Percentiles rank a stretch among this genome's conserved stretches.
These are phyloP conservation scores for Leptodactylus fallax DNA, from an alignment of 2,797 vertebrate species.

Conservation along the genomic window DNA sequence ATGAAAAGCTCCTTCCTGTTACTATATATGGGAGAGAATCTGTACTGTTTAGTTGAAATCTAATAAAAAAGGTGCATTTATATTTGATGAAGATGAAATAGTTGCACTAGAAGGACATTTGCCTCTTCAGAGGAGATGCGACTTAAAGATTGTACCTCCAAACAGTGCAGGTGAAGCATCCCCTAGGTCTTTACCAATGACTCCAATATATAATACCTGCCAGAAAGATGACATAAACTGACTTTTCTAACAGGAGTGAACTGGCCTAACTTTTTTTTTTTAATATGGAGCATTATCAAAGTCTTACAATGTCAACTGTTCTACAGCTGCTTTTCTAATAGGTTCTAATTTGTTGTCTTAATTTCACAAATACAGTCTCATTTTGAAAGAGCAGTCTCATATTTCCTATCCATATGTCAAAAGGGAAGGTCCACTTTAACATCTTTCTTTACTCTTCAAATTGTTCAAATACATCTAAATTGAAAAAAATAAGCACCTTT, in stretches of 20 bases:
- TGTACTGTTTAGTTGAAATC: neutral
- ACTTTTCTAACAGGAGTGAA: neutral
- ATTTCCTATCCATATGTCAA: neutral
- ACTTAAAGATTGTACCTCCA: neutral
- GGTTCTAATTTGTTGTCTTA: neutral
- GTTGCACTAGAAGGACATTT: neutral
- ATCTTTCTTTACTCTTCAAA: too few species aligned
- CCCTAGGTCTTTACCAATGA: slow-evolving; percentile 10
- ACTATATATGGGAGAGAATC: neutral
- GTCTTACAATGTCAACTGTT: neutral
- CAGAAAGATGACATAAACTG: neutral
- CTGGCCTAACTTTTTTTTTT: neutral
- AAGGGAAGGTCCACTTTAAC: too few species aligned
- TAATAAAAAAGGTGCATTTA: neutral
- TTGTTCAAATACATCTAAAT: too few species aligned
- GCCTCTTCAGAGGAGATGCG: neutral
- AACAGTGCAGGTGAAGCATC: slow-evolving; percentile 1
- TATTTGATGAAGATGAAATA: neutral
- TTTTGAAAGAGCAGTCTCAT: neutral
- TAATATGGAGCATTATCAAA: neutral
- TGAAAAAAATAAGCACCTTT: too few species aligned
- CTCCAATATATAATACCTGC: slow-evolving; percentile 1
- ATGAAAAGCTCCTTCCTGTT: neutral
- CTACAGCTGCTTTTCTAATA: neutral
- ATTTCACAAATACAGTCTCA: neutral